A percentile compares a stretch with the other conserved stretches of the same genome.
Evolutionary conservation across 2,113 vertebrate genomes (phyloP).

Genomic region (Grus americana): DNA sequence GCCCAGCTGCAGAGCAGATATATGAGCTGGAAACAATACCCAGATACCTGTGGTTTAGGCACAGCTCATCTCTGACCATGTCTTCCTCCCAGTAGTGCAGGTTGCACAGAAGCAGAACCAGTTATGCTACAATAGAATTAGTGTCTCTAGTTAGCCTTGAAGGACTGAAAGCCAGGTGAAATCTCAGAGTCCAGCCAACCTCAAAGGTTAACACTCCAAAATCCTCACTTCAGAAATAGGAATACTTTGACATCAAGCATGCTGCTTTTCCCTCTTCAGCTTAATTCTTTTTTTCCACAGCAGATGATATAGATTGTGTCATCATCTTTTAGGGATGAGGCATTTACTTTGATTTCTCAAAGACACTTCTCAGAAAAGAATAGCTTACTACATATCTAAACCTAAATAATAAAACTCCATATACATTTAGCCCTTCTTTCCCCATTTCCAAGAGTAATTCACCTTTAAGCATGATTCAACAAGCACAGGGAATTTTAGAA

Average conservation of each 20-base stretch:
- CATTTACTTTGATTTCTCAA: neutral
- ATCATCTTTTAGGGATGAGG: neutral
- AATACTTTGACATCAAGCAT: neutral
- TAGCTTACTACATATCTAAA: neutral
- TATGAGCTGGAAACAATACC: neutral
- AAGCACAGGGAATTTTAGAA: neutral
- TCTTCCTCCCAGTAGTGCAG: neutral
- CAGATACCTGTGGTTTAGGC: neutral
- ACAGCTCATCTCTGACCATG: neutral
- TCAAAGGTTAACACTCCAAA: neutral
- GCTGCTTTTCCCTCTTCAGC: neutral
- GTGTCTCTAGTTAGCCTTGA: neutral
- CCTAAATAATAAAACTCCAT: neutral
- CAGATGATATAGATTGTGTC: neutral
- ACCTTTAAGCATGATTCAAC: neutral
- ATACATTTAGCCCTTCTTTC: neutral
- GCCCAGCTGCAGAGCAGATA: neutral
- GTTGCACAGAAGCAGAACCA: neutral
- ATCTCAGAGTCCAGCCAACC: neutral
- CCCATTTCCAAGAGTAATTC: neutral
- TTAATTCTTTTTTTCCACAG: neutral
- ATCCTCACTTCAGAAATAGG: neutral
- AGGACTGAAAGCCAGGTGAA: neutral
- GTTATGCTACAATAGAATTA: neutral
- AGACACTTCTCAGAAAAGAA: neutral